Evolutionary conservation across 2,888 invertebrate genomes (phyloP).

Genomic region (Tethea ocularis): DNA sequence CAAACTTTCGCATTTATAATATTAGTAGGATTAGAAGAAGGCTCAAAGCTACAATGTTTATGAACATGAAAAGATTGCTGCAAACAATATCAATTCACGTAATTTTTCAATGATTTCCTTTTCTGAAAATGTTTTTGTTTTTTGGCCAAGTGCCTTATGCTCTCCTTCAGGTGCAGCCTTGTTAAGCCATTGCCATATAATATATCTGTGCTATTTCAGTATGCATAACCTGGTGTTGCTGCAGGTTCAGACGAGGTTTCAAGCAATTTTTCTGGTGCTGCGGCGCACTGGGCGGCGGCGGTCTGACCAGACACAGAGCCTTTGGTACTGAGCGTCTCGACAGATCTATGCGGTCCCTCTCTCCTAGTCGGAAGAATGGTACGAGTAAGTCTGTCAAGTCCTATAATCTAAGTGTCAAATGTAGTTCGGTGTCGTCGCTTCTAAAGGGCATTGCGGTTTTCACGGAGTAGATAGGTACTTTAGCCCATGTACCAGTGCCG

Average conservation of each 20-base stretch:
- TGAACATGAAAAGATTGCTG: no score
- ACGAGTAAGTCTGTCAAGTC: slow-evolving; percentile 62
- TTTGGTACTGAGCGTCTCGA: slow-evolving; percentile 91
- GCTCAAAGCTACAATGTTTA: no score
- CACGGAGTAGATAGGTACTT: neutral
- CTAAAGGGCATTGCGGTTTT: no score
- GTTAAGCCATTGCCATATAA: neutral
- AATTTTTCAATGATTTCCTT: no score
- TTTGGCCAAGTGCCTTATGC: neutral
- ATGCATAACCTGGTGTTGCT: slow-evolving; percentile 29
- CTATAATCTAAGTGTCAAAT: neutral
- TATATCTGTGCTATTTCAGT: neutral
- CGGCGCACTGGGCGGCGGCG: slow-evolving; percentile 87
- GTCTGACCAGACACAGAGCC: slow-evolving; percentile 88
- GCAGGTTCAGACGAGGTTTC: slow-evolving; percentile 96
- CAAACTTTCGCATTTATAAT: no score
- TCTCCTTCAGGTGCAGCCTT: neutral
- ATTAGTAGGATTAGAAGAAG: neutral
- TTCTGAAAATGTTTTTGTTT: no score
- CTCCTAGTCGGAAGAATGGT: slow-evolving; percentile 77
- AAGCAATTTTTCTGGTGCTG: slow-evolving; percentile 96
- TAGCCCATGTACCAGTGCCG: neutral
- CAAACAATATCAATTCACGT: no score
- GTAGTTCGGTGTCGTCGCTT: neutral
- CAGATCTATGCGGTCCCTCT: slow-evolving; percentile 90